These are phyloP conservation scores for Thaumatotibia leucotreta DNA, from an alignment of 1,140 invertebrate genomes.

Conservation along the genomic window DNA sequence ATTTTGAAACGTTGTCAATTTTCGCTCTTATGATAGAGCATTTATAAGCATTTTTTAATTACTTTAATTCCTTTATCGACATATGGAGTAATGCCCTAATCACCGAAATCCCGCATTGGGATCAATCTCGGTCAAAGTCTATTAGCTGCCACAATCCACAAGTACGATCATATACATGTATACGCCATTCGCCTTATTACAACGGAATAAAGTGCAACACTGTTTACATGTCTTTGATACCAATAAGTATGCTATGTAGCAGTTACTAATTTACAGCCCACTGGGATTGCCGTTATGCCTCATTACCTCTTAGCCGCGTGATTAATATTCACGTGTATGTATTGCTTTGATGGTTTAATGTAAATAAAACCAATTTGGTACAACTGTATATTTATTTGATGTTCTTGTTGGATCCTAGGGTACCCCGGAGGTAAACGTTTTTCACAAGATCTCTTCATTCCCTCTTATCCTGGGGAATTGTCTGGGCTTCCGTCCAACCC, in stretches of 20 bases:
- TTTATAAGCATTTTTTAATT: no score
- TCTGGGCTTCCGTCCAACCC: no score
- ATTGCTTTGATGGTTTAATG: background rate
- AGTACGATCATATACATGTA: background rate
- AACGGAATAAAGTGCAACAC: background rate
- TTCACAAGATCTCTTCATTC: no score
- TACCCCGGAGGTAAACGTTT: no score
- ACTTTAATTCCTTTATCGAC: no score
- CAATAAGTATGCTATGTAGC: background rate
- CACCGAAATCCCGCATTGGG: background rate
- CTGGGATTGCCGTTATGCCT: background rate
- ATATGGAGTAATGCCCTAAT: background rate
- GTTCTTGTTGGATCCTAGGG: no score
- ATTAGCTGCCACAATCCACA: background rate
- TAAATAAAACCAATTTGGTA: no score
- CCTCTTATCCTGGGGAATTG: no score
- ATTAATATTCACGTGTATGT: background rate
- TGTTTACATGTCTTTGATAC: background rate
- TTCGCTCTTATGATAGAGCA: no score
- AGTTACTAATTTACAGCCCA: background rate
- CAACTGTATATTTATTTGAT: no score
- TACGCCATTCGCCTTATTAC: background rate
- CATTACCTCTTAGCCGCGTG: background rate
- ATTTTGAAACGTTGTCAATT: no score
- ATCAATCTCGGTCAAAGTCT: background rate